Base-by-base conservation (phyloP, 92 coral and sea anemone species). In the Bergia sp. region DNA sequence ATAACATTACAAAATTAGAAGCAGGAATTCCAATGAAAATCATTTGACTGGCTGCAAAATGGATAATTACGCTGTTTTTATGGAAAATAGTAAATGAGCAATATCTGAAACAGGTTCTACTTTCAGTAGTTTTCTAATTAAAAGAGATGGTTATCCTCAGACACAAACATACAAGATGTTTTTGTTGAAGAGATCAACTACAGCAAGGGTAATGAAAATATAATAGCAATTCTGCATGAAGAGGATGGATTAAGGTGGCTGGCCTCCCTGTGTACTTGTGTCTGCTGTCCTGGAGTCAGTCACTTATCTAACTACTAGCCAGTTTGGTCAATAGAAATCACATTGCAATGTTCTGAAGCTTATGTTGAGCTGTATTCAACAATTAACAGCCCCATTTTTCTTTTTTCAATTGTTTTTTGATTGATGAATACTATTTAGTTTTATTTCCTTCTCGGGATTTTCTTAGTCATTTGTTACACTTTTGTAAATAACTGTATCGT, bases 21-120 rank as follows among this genome's bases (percentile, higher is more conserved):
- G 49, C 8, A 75, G 50, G 45, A 75, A 21, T 41, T 37, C 49
- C 50, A 16, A 39, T 15, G 23, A 18, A 75, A 76, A 76, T 76
- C 49, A 41, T 15, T 41, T 76, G 50, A 76, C 79, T 76, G 79
- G 21, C 79, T 76, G 79, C 49, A 42, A 39, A n/a, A 76, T 76
- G 49, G 49, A 16, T 40, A 41, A 3, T 8, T 9, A 3, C 11
- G 12, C 12, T 15, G 16, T 41, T 76, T 39, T 9, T 41, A 23
- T 16, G 47, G 45, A 0, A 18, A 18, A 7, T 16, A 39, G 50
- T 7, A 76, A 20, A 41, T 5, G 37, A 41, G 18, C 45, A 76
- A 21, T 76, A 20, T 41, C 36, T 38, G 45, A 76, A 76, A 41
- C 45, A 39, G 23, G 10, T 53, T 53, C 16, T 53, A 53, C 58